phyloP scores from a whole-genome alignment of 2,113 vertebrate genomes.

The Rynchops niger region DNA sequence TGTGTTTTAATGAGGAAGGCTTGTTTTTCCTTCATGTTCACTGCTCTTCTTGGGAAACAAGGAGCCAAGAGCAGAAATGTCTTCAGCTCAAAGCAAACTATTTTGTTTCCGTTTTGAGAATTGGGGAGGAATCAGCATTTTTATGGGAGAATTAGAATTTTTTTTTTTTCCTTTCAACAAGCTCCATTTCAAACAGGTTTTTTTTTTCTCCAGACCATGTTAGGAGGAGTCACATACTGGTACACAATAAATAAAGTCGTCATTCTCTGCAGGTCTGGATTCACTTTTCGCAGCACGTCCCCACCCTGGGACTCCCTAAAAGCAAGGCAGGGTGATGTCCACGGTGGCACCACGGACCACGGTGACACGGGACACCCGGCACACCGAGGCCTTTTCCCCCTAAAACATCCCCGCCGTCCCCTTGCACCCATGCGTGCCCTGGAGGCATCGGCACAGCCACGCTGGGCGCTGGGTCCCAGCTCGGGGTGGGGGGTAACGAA shows the following conservation, averaged over 20 bases:
- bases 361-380: not conserved
- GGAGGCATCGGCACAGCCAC: not conserved
- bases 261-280: not conserved
- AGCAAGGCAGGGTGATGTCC: not conserved
- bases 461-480: not conserved
- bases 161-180: slow-evolving; percentile 25
- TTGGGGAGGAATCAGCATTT: not conserved
- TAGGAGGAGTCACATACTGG: not conserved
- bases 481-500: not conserved
- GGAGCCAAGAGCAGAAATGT: slow-evolving; percentile 7
- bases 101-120: slow-evolving; percentile 29
- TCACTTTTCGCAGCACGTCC: not conserved
- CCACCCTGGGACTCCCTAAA: not conserved
- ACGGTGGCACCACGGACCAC: not conserved
- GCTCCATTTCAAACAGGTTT: not conserved
- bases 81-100: not conserved
- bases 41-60: slow-evolving; percentile 24
- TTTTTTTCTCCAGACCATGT: not conserved
- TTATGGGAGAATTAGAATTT: not conserved
- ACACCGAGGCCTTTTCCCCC: not conserved
- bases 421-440: not conserved
- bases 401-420: rapidly evolving
- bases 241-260: not conserved
- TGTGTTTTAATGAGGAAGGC: not conserved
- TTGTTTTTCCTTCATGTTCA: slow-evolving; percentile 37